These are phyloP conservation scores for Labeo calbasu DNA, from an alignment of 2,797 vertebrate genomes.

Conservation along the genomic window DNA sequence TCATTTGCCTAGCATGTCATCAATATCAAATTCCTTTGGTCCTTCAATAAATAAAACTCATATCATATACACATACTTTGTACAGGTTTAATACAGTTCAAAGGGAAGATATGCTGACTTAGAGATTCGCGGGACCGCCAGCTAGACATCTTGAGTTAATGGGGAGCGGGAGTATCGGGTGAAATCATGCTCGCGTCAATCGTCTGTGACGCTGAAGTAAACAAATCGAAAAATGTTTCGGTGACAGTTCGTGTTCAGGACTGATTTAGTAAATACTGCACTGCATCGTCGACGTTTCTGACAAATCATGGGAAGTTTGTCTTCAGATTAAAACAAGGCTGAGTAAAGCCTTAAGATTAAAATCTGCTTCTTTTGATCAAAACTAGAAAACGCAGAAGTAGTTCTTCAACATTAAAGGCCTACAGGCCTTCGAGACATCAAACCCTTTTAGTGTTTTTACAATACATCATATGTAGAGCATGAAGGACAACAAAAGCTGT, in stretches of 20 bases:
- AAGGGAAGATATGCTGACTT: slow-evolving; percentile 79
- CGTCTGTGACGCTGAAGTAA: not conserved
- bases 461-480: slow-evolving; percentile 49
- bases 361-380: not conserved
- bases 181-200: slow-evolving; percentile 25
- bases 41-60: slow-evolving; percentile 91
- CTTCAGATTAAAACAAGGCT: slow-evolving; percentile 25
- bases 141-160: slow-evolving; percentile 30
- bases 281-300: not conserved
- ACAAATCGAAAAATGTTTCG: slow-evolving; percentile 9
- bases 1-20: slow-evolving; percentile 80
- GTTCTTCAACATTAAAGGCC: slow-evolving; percentile 7
- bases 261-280: slow-evolving; percentile 8
- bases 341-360: slow-evolving; percentile 4
- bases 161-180: not conserved
- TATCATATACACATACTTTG: slow-evolving; percentile 92
- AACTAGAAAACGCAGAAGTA: slow-evolving; percentile 4
- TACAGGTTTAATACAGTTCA: slow-evolving; percentile 89
- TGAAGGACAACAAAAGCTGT: slow-evolving; percentile 42
- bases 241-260: not conserved
- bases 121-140: slow-evolving; percentile 14
- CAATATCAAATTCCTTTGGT: slow-evolving; percentile 87
- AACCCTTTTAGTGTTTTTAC: slow-evolving; percentile 57
- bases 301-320: not conserved
- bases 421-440: not conserved